Base-by-base conservation (phyloP, 2,888 invertebrate species). In the Catocala fraxini region DNA sequence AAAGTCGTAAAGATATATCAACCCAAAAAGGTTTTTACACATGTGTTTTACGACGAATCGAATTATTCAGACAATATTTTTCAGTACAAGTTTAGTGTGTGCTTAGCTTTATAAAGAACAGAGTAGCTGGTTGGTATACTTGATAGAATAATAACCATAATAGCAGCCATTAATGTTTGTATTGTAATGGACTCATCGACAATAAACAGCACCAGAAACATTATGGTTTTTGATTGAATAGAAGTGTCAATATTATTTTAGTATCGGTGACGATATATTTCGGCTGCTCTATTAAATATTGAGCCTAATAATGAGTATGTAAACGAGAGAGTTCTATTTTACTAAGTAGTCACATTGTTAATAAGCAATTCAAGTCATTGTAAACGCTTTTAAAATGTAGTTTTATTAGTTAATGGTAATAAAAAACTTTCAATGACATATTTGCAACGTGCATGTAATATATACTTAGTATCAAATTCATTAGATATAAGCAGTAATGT, bases 191-290 rank as follows among this genome's bases (percentile, higher is more conserved):
- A 71, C 56, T 63, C 64, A 42, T 63, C 59, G 58, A 61, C 59
- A 73, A 54, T 68, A 67, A 70, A 64, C 53, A 49, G 48, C 41
- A 56, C 66, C 71, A 79, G 80, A 80, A 72, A 75, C 65, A 72
- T 65, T 59, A 66, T 52, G 58, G 59, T 68, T 73, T 71, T 72
- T 77, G 76, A 75, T 77, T 68, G 64, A 74, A 73, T 73, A 70
- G 68, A 73, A 70, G 58, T 69, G 74, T 71, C 65, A 75, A 79
- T 79, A 77, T 74, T 71, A 59, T 70, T 71, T 79, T 62, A 69
- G 59, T 69, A 65, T 53, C 56, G 56, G 52, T 49, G 33, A 15
- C 13, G n/a, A 52, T 59, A 42, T 39, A 33, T 10, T 52, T 51
- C 34, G 47, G 39, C n/a, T 39, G 12, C 4, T 6, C 11, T 25